Percentiles rank a stretch among this genome's conserved stretches.
phyloP scores from a whole-genome alignment of 2,888 invertebrate genomes.

The Sepioteuthis lessoniana region DNA sequence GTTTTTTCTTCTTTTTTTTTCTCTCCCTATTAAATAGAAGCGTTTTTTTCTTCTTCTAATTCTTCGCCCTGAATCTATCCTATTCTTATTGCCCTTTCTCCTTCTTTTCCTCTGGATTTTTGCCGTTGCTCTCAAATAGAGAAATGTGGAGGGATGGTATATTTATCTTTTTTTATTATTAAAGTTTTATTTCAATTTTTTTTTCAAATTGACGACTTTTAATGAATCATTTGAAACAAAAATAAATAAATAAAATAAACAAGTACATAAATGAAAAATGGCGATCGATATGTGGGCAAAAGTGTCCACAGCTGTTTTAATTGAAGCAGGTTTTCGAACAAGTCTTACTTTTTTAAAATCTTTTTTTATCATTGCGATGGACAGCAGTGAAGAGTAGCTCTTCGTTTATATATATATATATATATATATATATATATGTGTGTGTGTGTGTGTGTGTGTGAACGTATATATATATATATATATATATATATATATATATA shows the following conservation, averaged over 20 bases:
- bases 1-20: not conserved
- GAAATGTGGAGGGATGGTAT: not conserved
- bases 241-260: not conserved
- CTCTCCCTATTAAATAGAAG: not conserved
- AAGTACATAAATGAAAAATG: not conserved
- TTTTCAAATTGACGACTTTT: not conserved
- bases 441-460: no score
- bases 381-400: not conserved
- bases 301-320: conserved; percentile 33
- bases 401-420: not conserved
- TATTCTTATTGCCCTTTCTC: not conserved
- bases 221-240: conserved; percentile 5
- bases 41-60: not conserved
- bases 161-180: not conserved
- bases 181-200: not conserved
- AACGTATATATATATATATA: no score
- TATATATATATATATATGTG: not conserved
- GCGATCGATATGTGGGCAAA: not conserved
- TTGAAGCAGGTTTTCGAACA: conserved; percentile 7
- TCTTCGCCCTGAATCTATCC: not conserved
- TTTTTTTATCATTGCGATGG: not conserved
- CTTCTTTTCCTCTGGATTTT: not conserved
- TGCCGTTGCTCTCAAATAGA: not conserved
- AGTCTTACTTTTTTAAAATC: not conserved
- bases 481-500: no score